These are phyloP conservation scores for Gavialis gangeticus DNA, from an alignment of 2,113 vertebrate genomes.

Conservation along the genomic window DNA sequence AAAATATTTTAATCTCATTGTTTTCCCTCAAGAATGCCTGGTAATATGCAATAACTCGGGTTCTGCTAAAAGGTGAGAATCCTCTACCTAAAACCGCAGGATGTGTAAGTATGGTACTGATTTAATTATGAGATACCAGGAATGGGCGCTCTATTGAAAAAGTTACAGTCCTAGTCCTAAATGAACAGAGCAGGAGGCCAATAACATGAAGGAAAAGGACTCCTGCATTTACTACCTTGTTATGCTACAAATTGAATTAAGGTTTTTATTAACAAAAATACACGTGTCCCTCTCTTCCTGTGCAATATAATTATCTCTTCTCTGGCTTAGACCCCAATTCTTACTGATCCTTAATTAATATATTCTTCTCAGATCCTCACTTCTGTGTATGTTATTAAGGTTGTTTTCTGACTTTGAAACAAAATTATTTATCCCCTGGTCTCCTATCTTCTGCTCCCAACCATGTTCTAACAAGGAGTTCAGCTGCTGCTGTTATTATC, in stretches of 20 bases:
- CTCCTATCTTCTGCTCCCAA: neutral
- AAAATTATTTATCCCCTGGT: neutral
- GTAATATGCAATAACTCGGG: neutral
- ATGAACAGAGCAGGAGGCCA: neutral
- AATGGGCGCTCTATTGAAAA: neutral
- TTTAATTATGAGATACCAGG: conserved; percentile 47
- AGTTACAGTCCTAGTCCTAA: conserved; percentile 7
- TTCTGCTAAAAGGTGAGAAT: conserved; percentile 37
- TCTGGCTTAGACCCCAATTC: neutral
- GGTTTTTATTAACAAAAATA: neutral
- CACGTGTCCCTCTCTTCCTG: neutral
- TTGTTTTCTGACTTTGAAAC: neutral
- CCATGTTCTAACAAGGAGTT: neutral
- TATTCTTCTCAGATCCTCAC: neutral
- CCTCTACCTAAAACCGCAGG: neutral
- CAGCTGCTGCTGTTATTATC: neutral
- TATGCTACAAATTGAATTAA: neutral
- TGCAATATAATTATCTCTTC: neutral
- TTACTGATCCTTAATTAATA: neutral
- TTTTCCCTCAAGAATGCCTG: conserved; percentile 35
- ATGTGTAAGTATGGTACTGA: neutral
- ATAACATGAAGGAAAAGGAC: neutral
- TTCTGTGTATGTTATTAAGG: neutral
- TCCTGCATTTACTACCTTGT: neutral
- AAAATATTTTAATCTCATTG: conserved; percentile 21